phyloP scores from a whole-genome alignment of 2,797 vertebrate species.

The Cephalopachus bancanus region DNA sequence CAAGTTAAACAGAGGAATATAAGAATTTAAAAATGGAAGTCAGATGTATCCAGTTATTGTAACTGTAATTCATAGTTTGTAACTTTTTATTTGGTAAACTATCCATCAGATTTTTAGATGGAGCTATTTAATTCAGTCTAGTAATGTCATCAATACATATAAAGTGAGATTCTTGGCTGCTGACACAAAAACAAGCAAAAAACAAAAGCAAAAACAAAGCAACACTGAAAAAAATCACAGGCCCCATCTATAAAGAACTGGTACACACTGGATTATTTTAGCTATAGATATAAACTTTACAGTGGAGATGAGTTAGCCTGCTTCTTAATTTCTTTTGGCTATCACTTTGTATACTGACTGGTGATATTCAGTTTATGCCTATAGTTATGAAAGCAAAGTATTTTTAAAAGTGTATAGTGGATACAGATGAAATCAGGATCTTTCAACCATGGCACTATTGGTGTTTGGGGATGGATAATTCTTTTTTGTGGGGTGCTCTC shows the following conservation, averaged over 20 bases:
- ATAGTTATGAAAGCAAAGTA: not conserved
- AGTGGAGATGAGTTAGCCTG: not conserved
- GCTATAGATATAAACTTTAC: not conserved
- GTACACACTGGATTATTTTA: not conserved
- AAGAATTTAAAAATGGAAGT: not conserved
- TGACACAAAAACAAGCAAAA: not conserved
- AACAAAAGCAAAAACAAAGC: not conserved
- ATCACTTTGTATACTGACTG: not conserved
- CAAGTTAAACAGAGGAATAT: not conserved
- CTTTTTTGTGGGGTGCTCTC: not conserved
- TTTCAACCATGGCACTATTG: not conserved
- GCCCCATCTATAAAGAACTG: not conserved
- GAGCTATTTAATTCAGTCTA: not conserved
- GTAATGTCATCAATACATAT: not conserved
- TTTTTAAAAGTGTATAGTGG: not conserved
- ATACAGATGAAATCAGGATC: not conserved
- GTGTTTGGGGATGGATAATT: not conserved
- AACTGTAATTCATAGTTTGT: not conserved
- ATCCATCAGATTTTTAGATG: not conserved
- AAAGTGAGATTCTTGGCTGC: not conserved
- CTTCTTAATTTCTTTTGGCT: not conserved
- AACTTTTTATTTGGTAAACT: conserved; percentile 15
- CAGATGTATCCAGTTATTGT: not conserved
- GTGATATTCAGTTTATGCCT: not conserved
- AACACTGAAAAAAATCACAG: not conserved